Evolutionary conservation across 35 echinoderm and acorn worm genomes (phyloP).

Genomic region (Lytechinus pictus): DNA sequence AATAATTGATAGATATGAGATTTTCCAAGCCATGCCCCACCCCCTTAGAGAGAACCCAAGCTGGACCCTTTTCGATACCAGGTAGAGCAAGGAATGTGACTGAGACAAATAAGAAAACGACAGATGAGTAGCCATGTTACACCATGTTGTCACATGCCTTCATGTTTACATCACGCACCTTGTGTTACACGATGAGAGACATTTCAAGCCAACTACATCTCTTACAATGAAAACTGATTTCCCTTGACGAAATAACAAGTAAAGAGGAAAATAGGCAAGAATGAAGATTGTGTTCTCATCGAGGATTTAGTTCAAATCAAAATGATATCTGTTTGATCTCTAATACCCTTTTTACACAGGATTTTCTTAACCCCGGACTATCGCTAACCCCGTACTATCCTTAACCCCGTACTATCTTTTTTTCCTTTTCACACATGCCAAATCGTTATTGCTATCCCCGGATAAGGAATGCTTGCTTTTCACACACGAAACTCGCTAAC

Average conservation of each 20-base stretch:
- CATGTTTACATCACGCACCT: not conserved
- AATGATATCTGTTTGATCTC: not conserved
- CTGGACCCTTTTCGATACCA: not conserved
- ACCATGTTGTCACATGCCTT: conserved; percentile 9
- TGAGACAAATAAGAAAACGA: not conserved
- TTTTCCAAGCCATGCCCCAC: too few relatives aligned
- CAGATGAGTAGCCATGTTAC: not conserved
- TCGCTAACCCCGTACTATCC: too few relatives aligned
- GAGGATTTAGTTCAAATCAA: not conserved
- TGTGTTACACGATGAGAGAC: conserved; percentile 10
- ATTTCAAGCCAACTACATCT: not conserved
- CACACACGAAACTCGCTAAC: too few relatives aligned
- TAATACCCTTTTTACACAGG: too few relatives aligned
- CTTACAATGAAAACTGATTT: not conserved
- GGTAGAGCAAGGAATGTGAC: not conserved
- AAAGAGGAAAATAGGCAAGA: not conserved
- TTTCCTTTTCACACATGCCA: too few relatives aligned
- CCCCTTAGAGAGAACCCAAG: too few relatives aligned
- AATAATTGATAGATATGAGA: too few relatives aligned
- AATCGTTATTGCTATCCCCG: too few relatives aligned
- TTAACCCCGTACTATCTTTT: too few relatives aligned
- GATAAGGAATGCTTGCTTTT: too few relatives aligned
- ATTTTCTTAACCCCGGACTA: too few relatives aligned
- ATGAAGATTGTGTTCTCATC: not conserved
- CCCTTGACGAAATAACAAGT: not conserved